These are phyloP conservation scores for Drosophila borealis DNA, from an alignment of 2,888 invertebrate genomes.

Conservation along the genomic window DNA sequence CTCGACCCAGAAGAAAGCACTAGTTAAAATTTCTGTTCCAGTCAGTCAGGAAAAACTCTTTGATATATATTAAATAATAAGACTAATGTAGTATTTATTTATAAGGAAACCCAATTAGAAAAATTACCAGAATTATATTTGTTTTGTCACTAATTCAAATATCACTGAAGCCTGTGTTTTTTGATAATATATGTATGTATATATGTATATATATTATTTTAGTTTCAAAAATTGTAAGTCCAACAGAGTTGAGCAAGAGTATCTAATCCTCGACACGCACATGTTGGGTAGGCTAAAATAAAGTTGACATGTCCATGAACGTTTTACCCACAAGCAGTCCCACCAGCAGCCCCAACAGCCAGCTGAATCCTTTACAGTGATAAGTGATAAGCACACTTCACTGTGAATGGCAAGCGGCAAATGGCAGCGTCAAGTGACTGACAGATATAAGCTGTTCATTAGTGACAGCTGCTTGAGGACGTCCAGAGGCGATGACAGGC, in stretches of 20 bases:
- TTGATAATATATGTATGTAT: too few species aligned
- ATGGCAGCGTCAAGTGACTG: conserved; percentile 50
- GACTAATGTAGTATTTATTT: too few species aligned
- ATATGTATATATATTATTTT: too few species aligned
- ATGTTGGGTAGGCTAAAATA: conserved; percentile 7
- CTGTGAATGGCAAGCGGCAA: conserved; percentile 39
- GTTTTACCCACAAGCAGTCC: conserved; percentile 2
- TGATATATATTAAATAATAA: too few species aligned
- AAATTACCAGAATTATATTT: too few species aligned
- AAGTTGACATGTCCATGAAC: conserved; percentile 20
- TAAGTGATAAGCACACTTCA: conserved; percentile 37
- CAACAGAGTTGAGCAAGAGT: not conserved
- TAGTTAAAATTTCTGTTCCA: too few species aligned
- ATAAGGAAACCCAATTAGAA: too few species aligned
- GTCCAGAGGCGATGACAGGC: conserved; percentile 29
- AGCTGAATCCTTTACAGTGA: conserved; percentile 32
- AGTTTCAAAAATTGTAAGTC: too few species aligned
- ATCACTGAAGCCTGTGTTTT: too few species aligned
- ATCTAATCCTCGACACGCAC: not conserved
- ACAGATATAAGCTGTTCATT: conserved; percentile 56
- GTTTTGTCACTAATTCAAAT: too few species aligned
- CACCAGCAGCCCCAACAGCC: not conserved
- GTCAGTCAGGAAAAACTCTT: too few species aligned
- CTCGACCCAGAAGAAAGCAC: too few species aligned
- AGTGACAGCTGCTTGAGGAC: conserved; percentile 37